Evolutionary conservation across 1,140 invertebrate species (phyloP), one percentile per base, ranked within the genome.

Genomic region (Plutomurus gul): DNA sequence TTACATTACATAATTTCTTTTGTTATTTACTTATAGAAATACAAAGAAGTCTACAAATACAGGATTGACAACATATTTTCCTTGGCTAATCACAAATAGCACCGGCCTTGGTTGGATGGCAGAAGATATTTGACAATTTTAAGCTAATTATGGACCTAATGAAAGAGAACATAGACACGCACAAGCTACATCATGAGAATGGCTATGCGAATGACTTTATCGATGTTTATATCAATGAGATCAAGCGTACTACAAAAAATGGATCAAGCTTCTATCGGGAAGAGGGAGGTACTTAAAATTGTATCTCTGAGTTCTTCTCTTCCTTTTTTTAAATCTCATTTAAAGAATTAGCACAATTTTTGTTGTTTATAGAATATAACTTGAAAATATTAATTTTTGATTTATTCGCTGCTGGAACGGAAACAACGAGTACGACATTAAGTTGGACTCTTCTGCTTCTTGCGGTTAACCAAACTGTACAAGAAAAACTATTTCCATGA

Each of bases 381-480:
- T 39, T 76, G 36, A 76, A 51, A 25, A 30, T 76, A 4, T 27
- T 60, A 0, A 25, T 75, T 10, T 36, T 80, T n/a, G 78, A 76
- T 49, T 39, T 76, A 13, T 80, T 80, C 56, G 39, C 39, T 46
- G 78, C 73, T 20, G 78, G 78, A 8, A 46, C 73, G 6, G 88
- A 89, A 72, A 95, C 93, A 0, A 95, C 93, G 0, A 90, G 92
- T 43, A 91, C 89, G 36, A 90, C 91, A 0, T 84, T 95, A 4
- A 90, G 91, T 78, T 93, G 95, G 86, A 88, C 90, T 0, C 87
- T 95, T 36, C 87, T 94, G 43, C 88, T 89, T n/a, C 89, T 93
- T 84, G 85, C 92, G 1, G 85, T 91, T 47, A 85, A 93, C 78
- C 89, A 89, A 76, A 88, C 92, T 20, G 86, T 93, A 1, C 94